Conservation (phyloP, 2,888 invertebrate species). For the Synanthedon myopaeformis region DNA sequence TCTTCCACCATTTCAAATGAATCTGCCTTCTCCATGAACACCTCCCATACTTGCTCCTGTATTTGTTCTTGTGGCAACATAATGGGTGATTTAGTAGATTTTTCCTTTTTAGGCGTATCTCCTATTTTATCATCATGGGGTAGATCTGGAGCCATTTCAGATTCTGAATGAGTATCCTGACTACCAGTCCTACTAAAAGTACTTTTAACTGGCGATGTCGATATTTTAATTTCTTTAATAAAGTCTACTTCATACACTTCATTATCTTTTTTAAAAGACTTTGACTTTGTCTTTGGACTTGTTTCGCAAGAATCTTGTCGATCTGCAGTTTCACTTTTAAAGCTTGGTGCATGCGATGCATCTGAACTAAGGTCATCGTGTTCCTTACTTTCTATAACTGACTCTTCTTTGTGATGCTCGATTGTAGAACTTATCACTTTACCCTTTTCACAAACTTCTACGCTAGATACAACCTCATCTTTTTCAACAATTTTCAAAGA, state of each 20-base stretch:
- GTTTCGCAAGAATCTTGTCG: slow-evolving; percentile 48
- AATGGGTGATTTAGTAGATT: slow-evolving; percentile 45
- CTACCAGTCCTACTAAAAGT: slow-evolving; percentile 66
- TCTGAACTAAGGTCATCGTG: slow-evolving; percentile 61
- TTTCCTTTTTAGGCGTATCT: slow-evolving; percentile 50
- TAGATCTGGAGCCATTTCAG: slow-evolving; percentile 63
- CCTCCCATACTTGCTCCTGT: slow-evolving; percentile 60
- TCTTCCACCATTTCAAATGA: slow-evolving; percentile 47
- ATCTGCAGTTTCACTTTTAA: slow-evolving; percentile 52
- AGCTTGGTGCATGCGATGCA: slow-evolving; percentile 58
- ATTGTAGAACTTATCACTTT: slow-evolving; percentile 56
- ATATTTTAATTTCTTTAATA: slow-evolving; percentile 66
- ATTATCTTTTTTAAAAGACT: slow-evolving; percentile 60
- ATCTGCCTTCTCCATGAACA: slow-evolving; percentile 51
- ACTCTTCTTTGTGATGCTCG: slow-evolving; percentile 60
- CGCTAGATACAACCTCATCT: slow-evolving; percentile 52
- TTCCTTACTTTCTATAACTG: slow-evolving; percentile 62
- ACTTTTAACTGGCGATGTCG: slow-evolving; percentile 61
- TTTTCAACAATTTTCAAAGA: slow-evolving; percentile 56
- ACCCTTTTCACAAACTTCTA: slow-evolving; percentile 59
- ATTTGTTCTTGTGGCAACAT: slow-evolving; percentile 57
- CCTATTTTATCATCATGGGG: slow-evolving; percentile 54
- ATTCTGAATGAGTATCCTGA: slow-evolving; percentile 69
- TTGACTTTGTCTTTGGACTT: slow-evolving; percentile 59
- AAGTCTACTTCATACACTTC: slow-evolving; percentile 65